Conservation (phyloP, 2,888 invertebrate genomes). For the Cotesia congregata region DNA sequence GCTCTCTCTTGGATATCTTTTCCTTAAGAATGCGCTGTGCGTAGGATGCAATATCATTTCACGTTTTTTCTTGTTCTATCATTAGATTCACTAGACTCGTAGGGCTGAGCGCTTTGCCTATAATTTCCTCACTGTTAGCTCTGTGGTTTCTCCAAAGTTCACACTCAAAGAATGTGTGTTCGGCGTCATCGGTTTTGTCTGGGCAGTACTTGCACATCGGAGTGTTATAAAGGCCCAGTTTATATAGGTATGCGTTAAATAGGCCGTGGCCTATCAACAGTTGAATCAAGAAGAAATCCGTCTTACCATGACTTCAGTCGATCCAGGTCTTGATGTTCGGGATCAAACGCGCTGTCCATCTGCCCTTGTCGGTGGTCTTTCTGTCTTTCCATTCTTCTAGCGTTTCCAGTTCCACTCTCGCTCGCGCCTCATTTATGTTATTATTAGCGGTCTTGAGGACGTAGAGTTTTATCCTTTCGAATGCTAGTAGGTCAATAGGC, state of each 20-base stretch:
- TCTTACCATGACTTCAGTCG: neutral
- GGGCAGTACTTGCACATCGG: neutral
- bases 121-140: no score
- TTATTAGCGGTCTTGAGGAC: no score
- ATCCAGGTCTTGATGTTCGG: conserved; percentile 32
- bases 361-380: conserved; percentile 25
- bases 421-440: neutral
- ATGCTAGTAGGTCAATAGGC: conserved; percentile 46
- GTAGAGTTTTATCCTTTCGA: conserved; percentile 29
- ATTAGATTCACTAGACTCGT: no score
- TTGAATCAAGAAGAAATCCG: neutral
- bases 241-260: neutral
- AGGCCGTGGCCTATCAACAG: neutral
- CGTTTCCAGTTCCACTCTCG: conserved; percentile 25
- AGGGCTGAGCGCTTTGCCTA: no score
- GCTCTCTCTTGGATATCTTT: neutral
- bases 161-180: neutral
- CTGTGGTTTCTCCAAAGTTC: neutral
- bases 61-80: no score
- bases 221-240: neutral
- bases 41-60: no score
- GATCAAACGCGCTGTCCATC: conserved; percentile 36
- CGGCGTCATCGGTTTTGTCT: neutral
- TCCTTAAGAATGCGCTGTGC: no score
- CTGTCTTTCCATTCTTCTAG: conserved; percentile 25